Base-by-base conservation (phyloP, 92 coral and sea anemone genomes). In the Palythoa heliodiscus region DNA sequence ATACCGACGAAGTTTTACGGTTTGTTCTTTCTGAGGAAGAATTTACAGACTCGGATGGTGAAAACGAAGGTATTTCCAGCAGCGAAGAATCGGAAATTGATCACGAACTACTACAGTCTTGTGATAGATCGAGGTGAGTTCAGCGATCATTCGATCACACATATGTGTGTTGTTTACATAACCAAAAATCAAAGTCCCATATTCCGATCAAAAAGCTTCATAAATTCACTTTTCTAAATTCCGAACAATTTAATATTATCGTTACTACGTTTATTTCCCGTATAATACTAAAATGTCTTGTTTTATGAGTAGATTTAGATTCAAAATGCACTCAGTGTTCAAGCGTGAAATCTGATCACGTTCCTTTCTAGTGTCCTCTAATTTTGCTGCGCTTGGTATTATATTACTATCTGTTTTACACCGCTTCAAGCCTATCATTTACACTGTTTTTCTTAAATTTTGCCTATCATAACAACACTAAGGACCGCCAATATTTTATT, bases 281-380 rank as follows among this genome's bases (percentile, higher is more conserved):
- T 68, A 68, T 68, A 68, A 11, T 68, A 68, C 72, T 68, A 68
- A 68, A 68, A 68, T 68, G 72, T 68, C 72, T 68, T 68, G 72
- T 68, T 68, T 68, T 68, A 67, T 67, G 71, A 67, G 71, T 67
- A 68, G 72, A 68, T 68, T 68, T 68, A 68, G 72, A 68, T 68
- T 68, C 72, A 68, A 68, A 68, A 68, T 29, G 72, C 39, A 68
- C 72, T 67, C 71, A 25, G 72, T 68, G 72, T 68, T 68, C 72
- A 68, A 68, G 72, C 40, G 72, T 68, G 72, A 68, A 68, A 68
- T 68, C 40, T 68, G 72, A 68, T 68, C 43, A 14, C 72, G 38
- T 68, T 68, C 39, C 72, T 68, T 68, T 68, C 72, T 68, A 68
- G 72, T 29, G 72, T 22, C 72, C 72, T 68, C 71, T 68, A 68